These are phyloP conservation scores for Mirza zaza DNA, from an alignment of 2,113 vertebrate genomes.

Conservation along the genomic window DNA sequence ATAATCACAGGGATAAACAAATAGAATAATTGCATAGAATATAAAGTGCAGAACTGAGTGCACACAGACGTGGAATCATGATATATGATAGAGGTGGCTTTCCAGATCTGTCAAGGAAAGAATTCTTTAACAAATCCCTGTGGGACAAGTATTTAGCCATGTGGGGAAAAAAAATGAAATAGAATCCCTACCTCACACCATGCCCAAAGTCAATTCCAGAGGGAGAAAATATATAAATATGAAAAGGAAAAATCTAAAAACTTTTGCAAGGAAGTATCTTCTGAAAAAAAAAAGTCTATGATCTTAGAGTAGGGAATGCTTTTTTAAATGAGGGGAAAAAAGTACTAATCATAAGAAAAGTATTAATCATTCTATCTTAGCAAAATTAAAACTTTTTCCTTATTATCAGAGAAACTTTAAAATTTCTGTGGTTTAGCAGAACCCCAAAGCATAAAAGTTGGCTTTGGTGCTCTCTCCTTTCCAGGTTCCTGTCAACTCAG, in stretches of 20 bases:
- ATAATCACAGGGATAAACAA: not conserved
- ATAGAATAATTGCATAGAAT: not conserved
- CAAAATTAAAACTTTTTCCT: not conserved
- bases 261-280: slow-evolving; percentile 9
- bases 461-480: not conserved
- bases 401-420: not conserved
- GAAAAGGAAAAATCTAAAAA: slow-evolving; percentile 31
- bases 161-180: not conserved
- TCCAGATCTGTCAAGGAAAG: not conserved
- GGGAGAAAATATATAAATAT: slow-evolving; percentile 4
- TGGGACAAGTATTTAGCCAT: not conserved
- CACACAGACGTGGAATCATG: not conserved
- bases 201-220: not conserved
- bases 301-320: not conserved
- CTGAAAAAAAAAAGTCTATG: not conserved
- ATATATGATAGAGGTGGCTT: not conserved
- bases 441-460: not conserved
- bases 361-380: not conserved
- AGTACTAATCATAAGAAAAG: not conserved
- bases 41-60: not conserved
- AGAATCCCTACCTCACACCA: not conserved
- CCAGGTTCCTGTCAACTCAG: not conserved
- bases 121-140: not conserved
- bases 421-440: not conserved
- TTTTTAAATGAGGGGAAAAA: not conserved